Evolutionary conservation across 2,888 invertebrate species (phyloP).

Genomic region (Alsophila aescularia): DNA sequence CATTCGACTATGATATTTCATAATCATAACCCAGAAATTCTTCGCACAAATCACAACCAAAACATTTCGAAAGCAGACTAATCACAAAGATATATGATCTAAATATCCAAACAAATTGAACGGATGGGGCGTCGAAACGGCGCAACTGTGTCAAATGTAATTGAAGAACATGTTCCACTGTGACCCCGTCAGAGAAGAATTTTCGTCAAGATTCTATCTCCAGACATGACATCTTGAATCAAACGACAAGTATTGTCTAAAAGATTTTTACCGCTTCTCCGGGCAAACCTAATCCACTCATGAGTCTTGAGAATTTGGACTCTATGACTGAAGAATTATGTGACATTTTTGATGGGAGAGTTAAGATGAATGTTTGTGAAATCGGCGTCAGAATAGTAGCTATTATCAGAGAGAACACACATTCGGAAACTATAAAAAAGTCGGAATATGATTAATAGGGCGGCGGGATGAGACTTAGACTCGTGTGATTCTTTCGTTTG

Average conservation of each 20-base stretch:
- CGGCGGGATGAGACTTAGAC: conserved; percentile 66
- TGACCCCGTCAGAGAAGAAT: conserved; percentile 78
- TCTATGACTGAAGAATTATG: conserved; percentile 29
- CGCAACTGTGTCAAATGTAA: conserved; percentile 75
- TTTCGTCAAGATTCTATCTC: conserved; percentile 78
- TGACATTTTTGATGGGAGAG: conserved; percentile 27
- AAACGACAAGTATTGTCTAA: conserved; percentile 79
- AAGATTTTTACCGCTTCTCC: conserved; percentile 59
- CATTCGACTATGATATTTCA: neutral
- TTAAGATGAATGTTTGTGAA: conserved; percentile 46
- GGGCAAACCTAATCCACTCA: conserved; percentile 41
- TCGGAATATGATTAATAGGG: conserved; percentile 83
- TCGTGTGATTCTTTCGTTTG: conserved; percentile 83
- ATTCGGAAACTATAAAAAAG: conserved; percentile 78
- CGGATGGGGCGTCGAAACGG: conserved; percentile 43
- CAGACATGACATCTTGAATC: conserved; percentile 79
- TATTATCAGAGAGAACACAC: conserved; percentile 78
- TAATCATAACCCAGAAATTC: conserved; percentile 23
- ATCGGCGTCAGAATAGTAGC: conserved; percentile 73
- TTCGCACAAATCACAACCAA: conserved; percentile 43
- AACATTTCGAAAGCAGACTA: conserved; percentile 56
- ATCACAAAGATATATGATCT: conserved; percentile 62
- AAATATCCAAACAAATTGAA: conserved; percentile 58
- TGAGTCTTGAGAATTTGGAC: conserved; percentile 35
- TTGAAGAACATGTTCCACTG: conserved; percentile 72